Percentiles rank a stretch among this genome's conserved stretches.
phyloP scores from a whole-genome alignment of 2,113 vertebrate species.

The Syngnathus typhle region DNA sequence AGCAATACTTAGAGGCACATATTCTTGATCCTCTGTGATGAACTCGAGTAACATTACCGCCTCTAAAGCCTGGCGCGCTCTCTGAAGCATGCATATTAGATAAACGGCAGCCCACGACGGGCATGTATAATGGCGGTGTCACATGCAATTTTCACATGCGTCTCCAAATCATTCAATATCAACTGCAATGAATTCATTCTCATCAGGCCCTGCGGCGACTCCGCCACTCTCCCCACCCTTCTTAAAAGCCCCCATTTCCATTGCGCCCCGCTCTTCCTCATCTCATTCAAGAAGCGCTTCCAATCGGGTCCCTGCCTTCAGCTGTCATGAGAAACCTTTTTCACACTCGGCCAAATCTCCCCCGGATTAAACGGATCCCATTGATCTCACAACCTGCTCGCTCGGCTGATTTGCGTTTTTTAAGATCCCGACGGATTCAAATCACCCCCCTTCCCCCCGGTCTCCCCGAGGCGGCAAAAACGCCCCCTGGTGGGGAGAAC shows the following conservation, averaged over 20 bases:
- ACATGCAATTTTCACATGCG: conserved; percentile 25
- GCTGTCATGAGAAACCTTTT: conserved; percentile 21
- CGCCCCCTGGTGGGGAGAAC: conserved; percentile 16
- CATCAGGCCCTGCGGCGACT: conserved; percentile 42
- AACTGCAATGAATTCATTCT: conserved; percentile 35
- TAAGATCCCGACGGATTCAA: conserved; percentile 51
- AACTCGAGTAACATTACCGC: background rate
- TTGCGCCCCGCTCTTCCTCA: conserved; percentile 19
- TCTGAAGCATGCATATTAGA: conserved; percentile 54
- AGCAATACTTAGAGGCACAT: too few species aligned
- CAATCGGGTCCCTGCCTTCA: conserved; percentile 19
- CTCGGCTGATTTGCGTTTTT: conserved; percentile 37
- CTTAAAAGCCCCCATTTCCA: conserved; percentile 26
- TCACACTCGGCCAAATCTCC: conserved; percentile 15
- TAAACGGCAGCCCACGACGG: conserved; percentile 46
- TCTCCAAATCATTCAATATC: conserved; percentile 40
- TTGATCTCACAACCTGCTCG: conserved; percentile 48
- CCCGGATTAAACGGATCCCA: conserved; percentile 30
- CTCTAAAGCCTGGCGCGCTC: conserved; percentile 36
- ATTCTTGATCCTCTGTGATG: too few species aligned
- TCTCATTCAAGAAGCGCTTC: conserved; percentile 39
- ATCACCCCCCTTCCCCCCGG: conserved; percentile 29
- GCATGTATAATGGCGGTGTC: conserved; percentile 28
- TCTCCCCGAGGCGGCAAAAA: conserved; percentile 11
- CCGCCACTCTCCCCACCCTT: conserved; percentile 11